These are phyloP conservation scores for Danio rerio DNA, from an alignment of 2,113 vertebrate genomes.

Conservation along the genomic window GRCz12tu NC_133182.1:56830501-56831000, in stretches of 20 bases:
- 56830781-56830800: slow-evolving; percentile 10
- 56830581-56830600: background rate
- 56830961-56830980: slow-evolving; percentile 90
- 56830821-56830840: slow-evolving; percentile 27
- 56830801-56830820: slow-evolving; percentile 16
- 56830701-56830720: background rate
- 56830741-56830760: background rate
- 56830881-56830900: slow-evolving; percentile 48
- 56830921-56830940: slow-evolving; percentile 83
- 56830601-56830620: background rate
- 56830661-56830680: background rate
- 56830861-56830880: slow-evolving; percentile 35
- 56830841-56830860: slow-evolving; percentile 43
- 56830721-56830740: background rate
- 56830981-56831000: slow-evolving; percentile 84
- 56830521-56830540: too few relatives aligned
- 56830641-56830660: too few relatives aligned
- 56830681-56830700: slow-evolving; percentile 1
- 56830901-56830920: slow-evolving; percentile 46
- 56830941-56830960: slow-evolving; percentile 88
- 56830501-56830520: too few relatives aligned
- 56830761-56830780: background rate
- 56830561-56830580: background rate
- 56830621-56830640: background rate
- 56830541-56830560: too few relatives aligned